phyloP scores from a whole-genome alignment of 2,113 vertebrate genomes.

The Amia ocellicauda region DNA sequence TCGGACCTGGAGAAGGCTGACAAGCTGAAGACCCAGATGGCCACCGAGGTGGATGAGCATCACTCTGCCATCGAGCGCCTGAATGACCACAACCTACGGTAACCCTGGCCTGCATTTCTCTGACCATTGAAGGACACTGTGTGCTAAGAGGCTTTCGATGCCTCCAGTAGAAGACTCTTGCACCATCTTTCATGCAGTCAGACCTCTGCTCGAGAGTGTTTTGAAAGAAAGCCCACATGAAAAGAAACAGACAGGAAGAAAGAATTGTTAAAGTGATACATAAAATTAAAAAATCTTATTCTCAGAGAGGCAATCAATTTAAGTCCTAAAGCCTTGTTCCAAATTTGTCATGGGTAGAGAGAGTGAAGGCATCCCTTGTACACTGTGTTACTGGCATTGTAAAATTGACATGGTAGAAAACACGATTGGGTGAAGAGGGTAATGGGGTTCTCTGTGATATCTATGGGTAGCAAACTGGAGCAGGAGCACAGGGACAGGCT shows the following conservation, averaged over 20 bases:
- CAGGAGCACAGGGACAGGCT: slow-evolving; percentile 84
- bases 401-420: too few species aligned
- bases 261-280: too few species aligned
- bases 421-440: too few species aligned
- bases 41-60: slow-evolving; percentile 87
- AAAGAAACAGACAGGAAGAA: too few species aligned
- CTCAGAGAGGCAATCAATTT: too few species aligned
- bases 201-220: too few species aligned
- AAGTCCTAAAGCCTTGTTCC: too few species aligned
- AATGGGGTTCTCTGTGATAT: neutral
- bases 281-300: too few species aligned
- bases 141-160: neutral
- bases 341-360: too few species aligned
- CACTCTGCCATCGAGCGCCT: slow-evolving; percentile 82
- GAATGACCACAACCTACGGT: slow-evolving; percentile 88
- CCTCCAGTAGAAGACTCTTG: neutral
- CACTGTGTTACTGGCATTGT: too few species aligned
- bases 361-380: too few species aligned
- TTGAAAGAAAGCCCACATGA: too few species aligned
- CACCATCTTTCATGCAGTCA: neutral
- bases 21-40: slow-evolving; percentile 83
- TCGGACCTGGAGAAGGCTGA: slow-evolving; percentile 86
- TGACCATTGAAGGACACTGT: neutral
- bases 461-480: slow-evolving; percentile 77
- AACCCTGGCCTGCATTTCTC: neutral